A percentile compares a stretch with the other conserved stretches of the same genome.
Evolutionary conservation across 2,888 invertebrate species (phyloP).

Genomic region (Nymphalis polychloros): DNA sequence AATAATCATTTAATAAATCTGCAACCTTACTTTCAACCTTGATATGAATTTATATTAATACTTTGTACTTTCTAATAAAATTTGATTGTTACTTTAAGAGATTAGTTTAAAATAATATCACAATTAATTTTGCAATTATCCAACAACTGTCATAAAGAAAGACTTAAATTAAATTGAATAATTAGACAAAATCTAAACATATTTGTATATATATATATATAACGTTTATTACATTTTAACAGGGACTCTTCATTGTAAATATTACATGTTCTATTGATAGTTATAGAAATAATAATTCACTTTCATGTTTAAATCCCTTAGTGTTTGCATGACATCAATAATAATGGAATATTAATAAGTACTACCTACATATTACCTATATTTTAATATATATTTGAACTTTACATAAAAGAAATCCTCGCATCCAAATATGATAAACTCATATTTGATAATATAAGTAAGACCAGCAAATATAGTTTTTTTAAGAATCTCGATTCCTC

Average conservation of each 20-base stretch:
- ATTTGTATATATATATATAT: background rate
- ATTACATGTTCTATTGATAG: background rate
- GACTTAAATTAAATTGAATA: background rate
- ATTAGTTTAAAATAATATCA: slow-evolving; percentile 38
- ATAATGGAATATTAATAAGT: too few relatives aligned
- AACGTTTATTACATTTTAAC: background rate
- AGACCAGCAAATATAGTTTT: too few relatives aligned
- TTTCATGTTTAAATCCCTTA: too few relatives aligned
- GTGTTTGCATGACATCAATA: too few relatives aligned
- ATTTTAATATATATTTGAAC: too few relatives aligned
- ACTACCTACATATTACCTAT: too few relatives aligned
- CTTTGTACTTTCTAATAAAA: slow-evolving; percentile 38
- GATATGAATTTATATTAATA: slow-evolving; percentile 33
- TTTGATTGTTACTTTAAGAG: slow-evolving; percentile 17
- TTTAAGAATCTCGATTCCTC: too few relatives aligned
- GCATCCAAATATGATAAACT: too few relatives aligned
- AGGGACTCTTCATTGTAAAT: background rate
- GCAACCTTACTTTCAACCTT: slow-evolving; percentile 12
- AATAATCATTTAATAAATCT: slow-evolving; percentile 18
- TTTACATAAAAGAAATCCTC: too few relatives aligned
- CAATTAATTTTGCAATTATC: slow-evolving; percentile 19
- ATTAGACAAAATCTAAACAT: background rate
- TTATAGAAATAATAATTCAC: too few relatives aligned
- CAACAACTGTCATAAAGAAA: slow-evolving; percentile 8
- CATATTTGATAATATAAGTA: too few relatives aligned